Base-by-base conservation (phyloP, 2,888 invertebrate genomes). In the Rhimphoctona megacephalus region DNA sequence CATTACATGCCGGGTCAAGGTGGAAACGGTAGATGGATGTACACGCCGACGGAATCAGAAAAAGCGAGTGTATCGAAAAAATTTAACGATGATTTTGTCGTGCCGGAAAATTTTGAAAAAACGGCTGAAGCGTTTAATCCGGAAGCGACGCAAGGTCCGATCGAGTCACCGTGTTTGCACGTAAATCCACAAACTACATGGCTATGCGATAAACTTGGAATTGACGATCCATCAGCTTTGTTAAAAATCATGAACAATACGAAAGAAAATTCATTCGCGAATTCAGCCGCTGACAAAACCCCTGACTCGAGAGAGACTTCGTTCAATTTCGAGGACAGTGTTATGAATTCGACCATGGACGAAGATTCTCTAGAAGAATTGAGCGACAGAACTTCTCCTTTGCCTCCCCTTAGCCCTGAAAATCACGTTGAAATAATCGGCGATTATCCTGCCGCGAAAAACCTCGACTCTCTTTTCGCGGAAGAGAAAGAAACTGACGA, bases 1-100 rank as follows among this genome's bases (percentile, higher is more conserved):
- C 96, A 96, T 90, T 98, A 97, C 92, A 96, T 99, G 97, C 99
- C 99, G 0, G 98, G 98, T 11, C 96, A 97, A 54, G 96, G 96
- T 54, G 95, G 96, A 36, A 95, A 95, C 89, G 97, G 96, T 91
- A 96, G 97, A 91, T 97, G 95, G 95, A 95, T 96, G 88, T 98
- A 97, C 92, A 96, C 96, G 76, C 98, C 98, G 30, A 96, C 96
- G 8, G 94, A 95, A 76, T 96, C 97, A 83, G 98, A 99, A 92
- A 96, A 97, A 88, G 94, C 96, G 25, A 94, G 95, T 25, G 94
- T 98, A 7, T 91, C 95, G 0, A 94, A 95, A 66, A 95, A 96
- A 92, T 97, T 99, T 92, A 95, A 96, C 54, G 95, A 95, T 77
- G 95, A 97, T 90, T 94, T 99, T 73, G 94, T 93, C 69, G 96